Evolutionary conservation across 2,888 invertebrate genomes (phyloP), one percentile per base, ranked within the genome.

Genomic region (Hecatera dysodea): DNA sequence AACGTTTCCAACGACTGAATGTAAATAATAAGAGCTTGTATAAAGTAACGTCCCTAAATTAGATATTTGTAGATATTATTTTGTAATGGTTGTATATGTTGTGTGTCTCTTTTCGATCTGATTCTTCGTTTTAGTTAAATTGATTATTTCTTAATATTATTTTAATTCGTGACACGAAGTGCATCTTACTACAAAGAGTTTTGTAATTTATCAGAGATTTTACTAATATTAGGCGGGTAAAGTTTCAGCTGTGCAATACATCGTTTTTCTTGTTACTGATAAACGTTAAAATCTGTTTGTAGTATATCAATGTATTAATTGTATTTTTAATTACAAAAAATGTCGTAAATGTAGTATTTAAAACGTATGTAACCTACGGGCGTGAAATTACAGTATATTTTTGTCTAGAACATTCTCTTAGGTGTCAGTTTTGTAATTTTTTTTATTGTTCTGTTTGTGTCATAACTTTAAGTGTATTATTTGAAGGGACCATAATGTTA

Each of bases 401-500:
- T 78, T 55, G 69, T 80, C 46, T 61, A 66, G 57, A 70, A 67
- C 53, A 77, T 80, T 64, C 36, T 69, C 67, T 78, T 66, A 79
- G 72, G 69, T 77, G 72, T 86, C 74, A 77, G 71, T 88, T 85
- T 85, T 87, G 78, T 87, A 85, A 24, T 83, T 80, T 86, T 85
- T 85, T 85, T 75, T 8, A 84, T 83, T 84, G 76, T 83, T 85
- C 79, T 74, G 72, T 85, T 84, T 81, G 85, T 85, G 86, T 85
- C 84, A 83, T 85, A 84, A 81, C 78, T 89, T 85, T 92, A 89
- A 87, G 88, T 88, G 84, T 88, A 89, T 90, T 88, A 87, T 91
- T 92, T 92, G 88, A 88, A 90, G 95, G 95, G 95, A 95, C 95
- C 95, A 95, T 94, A 93, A 91, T 88, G 83, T 88, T 93, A 94